phyloP scores from a whole-genome alignment of 2,797 vertebrate species.

The Muraenolepis orangiensis region DNA sequence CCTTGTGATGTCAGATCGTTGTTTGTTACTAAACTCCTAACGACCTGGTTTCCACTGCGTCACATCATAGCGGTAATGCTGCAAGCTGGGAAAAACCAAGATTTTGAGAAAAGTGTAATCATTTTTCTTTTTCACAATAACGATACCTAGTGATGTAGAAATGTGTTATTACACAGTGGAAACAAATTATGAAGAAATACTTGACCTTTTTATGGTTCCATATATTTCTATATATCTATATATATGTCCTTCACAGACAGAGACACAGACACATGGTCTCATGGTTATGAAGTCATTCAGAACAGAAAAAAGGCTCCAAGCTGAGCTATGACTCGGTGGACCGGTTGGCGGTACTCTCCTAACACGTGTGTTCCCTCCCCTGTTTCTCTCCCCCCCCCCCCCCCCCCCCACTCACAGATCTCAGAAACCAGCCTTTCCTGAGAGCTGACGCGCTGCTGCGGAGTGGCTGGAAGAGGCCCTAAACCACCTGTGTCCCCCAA shows the following conservation, averaged over 20 bases:
- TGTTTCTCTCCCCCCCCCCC: conserved; percentile 62
- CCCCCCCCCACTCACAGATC: conserved; percentile 76
- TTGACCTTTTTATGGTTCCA: background rate
- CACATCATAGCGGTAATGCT: conserved; percentile 4
- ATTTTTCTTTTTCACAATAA: conserved; percentile 22
- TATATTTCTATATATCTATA: too few species aligned
- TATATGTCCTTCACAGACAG: background rate
- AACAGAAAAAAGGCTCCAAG: background rate
- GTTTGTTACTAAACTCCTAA: conserved; percentile 35
- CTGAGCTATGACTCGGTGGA: background rate
- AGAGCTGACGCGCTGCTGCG: conserved; percentile 83
- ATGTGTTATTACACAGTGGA: background rate
- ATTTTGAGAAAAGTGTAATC: conserved; percentile 42
- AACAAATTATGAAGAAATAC: conserved; percentile 9
- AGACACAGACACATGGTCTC: too few species aligned
- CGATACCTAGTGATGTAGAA: conserved; percentile 8
- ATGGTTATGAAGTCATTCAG: background rate
- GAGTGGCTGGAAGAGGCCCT: conserved; percentile 81
- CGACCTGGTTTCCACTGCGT: conserved; percentile 49
- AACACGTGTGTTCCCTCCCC: conserved; percentile 61
- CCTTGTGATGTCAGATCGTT: background rate
- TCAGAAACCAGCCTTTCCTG: conserved; percentile 84
- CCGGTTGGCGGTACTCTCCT: conserved; percentile 48
- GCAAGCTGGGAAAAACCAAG: conserved; percentile 46
- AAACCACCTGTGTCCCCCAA: conserved; percentile 71